These are phyloP conservation scores for Sebastes diaconus DNA, from an alignment of 2,797 vertebrate species.

Conservation along the genomic window DNA sequence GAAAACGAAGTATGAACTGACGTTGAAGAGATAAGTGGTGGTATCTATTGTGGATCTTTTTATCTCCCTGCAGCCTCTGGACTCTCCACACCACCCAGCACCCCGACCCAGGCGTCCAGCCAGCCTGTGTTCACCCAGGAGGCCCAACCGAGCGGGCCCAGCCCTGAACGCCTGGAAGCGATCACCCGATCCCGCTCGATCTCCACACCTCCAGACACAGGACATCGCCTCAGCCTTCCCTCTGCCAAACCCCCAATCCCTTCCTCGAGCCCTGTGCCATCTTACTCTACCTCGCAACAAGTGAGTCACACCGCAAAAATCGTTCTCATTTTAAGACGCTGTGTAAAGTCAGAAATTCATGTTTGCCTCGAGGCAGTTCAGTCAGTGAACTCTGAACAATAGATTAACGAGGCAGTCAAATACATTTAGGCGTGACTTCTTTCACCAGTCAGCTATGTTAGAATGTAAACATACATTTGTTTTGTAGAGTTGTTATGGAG, in stretches of 20 bases:
- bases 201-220: constrained; percentile 88
- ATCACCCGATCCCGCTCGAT: constrained; percentile 85
- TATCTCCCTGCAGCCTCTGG: constrained; percentile 85
- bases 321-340: neutral
- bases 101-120: constrained; percentile 91
- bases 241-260: constrained; percentile 83
- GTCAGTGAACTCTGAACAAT: neutral
- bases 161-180: constrained; percentile 85
- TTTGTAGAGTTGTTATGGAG: neutral
- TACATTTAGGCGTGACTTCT: neutral
- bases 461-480: neutral
- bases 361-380: neutral
- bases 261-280: constrained; percentile 70
- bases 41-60: constrained; percentile 4
- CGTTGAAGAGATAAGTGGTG: constrained; percentile 2
- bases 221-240: constrained; percentile 86
- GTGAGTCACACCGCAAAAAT: constrained; percentile 80
- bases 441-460: neutral
- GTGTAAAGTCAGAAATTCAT: neutral
- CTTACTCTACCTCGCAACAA: constrained; percentile 87
- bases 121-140: constrained; percentile 90
- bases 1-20: neutral
- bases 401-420: neutral
- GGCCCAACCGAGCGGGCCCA: constrained; percentile 82
- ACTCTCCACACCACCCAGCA: constrained; percentile 90